Evolutionary conservation across 2,888 invertebrate species (phyloP).

Genomic region (Coenonympha arcania): DNA sequence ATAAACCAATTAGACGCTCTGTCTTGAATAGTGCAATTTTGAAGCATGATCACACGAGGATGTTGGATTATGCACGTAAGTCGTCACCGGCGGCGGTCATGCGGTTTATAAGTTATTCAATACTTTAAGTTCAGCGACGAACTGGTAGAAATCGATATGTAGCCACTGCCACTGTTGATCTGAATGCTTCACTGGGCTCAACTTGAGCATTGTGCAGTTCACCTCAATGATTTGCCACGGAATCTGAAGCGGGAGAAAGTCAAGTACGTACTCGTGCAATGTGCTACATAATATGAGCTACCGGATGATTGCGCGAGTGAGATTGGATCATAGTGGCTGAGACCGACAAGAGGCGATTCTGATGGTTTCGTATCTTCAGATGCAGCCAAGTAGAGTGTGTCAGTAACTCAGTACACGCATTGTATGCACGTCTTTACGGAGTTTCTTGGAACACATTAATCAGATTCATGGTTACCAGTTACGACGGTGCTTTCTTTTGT

Average conservation of each 20-base stretch:
- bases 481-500: constrained; percentile 14
- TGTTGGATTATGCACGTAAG: constrained; percentile 25
- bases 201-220: constrained; percentile 61
- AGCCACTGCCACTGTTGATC: constrained; percentile 40
- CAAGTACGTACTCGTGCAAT: constrained; percentile 58
- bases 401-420: constrained; percentile 43
- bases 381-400: constrained; percentile 50
- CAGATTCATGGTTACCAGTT: constrained; percentile 18
- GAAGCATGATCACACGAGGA: constrained; percentile 17
- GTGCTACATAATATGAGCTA: constrained; percentile 49
- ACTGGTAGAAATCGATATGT: constrained; percentile 63
- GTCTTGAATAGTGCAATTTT: constrained; percentile 10
- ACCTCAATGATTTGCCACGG: constrained; percentile 65
- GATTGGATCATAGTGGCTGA: constrained; percentile 63
- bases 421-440: constrained; percentile 23
- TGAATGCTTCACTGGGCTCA: constrained; percentile 60
- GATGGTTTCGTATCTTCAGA: constrained; percentile 39
- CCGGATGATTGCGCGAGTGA: constrained; percentile 52
- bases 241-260: constrained; percentile 67
- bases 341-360: constrained; percentile 44
- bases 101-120: constrained; percentile 47
- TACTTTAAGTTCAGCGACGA: constrained; percentile 41
- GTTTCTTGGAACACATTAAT: constrained; percentile 14
- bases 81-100: constrained; percentile 29
- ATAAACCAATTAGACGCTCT: constrained; percentile 7